Percentiles rank a stretch among this genome's conserved stretches.
phyloP scores from a whole-genome alignment of 2,797 vertebrate genomes.

The Petrocephalus sullivani region DNA sequence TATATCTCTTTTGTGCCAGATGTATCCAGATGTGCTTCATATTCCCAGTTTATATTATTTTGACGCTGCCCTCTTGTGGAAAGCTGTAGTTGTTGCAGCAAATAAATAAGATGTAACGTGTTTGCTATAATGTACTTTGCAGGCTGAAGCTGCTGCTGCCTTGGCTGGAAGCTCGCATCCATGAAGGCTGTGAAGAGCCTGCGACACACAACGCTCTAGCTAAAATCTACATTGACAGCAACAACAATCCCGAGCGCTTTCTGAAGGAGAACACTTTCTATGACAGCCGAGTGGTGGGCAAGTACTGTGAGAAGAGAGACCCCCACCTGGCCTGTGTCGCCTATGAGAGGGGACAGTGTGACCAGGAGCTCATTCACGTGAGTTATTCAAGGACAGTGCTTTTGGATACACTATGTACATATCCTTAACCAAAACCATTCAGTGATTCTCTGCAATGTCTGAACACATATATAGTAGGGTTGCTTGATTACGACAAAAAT shows the following conservation, averaged over 20 bases:
- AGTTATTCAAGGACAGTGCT: constrained; percentile 36
- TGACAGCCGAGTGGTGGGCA: constrained; percentile 85
- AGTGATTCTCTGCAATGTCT: neutral
- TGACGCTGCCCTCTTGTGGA: neutral
- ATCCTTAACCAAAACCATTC: neutral
- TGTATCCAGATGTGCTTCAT: neutral
- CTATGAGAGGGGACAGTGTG: constrained; percentile 87
- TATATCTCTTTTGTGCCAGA: neutral
- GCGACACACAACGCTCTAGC: constrained; percentile 89
- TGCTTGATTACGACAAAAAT: neutral
- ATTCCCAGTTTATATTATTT: neutral
- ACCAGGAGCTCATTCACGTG: constrained; percentile 87
- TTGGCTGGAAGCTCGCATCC: constrained; percentile 87
- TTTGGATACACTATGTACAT: neutral
- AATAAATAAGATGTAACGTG: neutral
- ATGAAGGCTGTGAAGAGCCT: constrained; percentile 89
- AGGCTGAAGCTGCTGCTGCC: constrained; percentile 87
- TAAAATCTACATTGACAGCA: constrained; percentile 94
- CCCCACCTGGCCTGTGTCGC: constrained; percentile 89
- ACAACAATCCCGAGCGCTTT: constrained; percentile 86
- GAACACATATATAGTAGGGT: neutral
- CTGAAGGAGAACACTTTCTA: constrained; percentile 84
- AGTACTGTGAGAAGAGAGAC: constrained; percentile 92
- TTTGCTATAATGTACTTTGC: constrained; percentile 21
- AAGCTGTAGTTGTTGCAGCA: neutral